Percentiles rank a stretch among this genome's conserved stretches.
phyloP scores from a whole-genome alignment of 2,113 vertebrate species.

The Muntiacus reevesi region DNA sequence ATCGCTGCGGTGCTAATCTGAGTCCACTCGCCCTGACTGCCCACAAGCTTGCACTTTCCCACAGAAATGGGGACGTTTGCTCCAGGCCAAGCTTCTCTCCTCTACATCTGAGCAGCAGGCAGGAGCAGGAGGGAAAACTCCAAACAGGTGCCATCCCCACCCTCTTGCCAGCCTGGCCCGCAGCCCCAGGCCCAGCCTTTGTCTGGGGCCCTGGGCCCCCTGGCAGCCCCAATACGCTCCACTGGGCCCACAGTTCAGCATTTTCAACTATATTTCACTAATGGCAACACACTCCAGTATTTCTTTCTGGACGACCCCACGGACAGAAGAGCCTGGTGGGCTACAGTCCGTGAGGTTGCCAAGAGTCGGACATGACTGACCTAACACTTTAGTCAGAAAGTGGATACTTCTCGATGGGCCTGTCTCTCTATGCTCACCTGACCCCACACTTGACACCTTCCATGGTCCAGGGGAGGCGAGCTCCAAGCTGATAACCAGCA shows the following conservation, averaged over 20 bases:
- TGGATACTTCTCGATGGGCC: background rate
- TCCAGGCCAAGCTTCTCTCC: background rate
- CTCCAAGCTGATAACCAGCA: background rate
- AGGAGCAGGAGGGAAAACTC: background rate
- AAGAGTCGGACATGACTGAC: background rate
- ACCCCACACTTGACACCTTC: background rate
- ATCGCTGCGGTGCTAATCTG: accelerated
- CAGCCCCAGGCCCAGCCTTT: accelerated
- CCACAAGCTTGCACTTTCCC: background rate
- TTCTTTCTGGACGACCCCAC: background rate
- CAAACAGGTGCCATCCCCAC: background rate
- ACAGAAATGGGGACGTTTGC: background rate
- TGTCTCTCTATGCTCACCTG: accelerated
- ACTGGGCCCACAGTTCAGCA: accelerated
- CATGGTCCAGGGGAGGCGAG: accelerated
- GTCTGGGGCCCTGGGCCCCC: background rate
- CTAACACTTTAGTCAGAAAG: background rate
- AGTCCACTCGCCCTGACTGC: background rate
- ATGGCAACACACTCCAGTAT: background rate
- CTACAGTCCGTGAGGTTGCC: background rate
- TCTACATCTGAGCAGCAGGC: accelerated
- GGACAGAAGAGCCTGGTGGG: background rate
- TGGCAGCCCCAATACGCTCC: accelerated
- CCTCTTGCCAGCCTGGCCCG: background rate
- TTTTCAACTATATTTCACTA: accelerated